A percentile compares a stretch with the other conserved stretches of the same genome.
Evolutionary conservation across 2,888 invertebrate genomes (phyloP).

Genomic region (Thecophora atra): DNA sequence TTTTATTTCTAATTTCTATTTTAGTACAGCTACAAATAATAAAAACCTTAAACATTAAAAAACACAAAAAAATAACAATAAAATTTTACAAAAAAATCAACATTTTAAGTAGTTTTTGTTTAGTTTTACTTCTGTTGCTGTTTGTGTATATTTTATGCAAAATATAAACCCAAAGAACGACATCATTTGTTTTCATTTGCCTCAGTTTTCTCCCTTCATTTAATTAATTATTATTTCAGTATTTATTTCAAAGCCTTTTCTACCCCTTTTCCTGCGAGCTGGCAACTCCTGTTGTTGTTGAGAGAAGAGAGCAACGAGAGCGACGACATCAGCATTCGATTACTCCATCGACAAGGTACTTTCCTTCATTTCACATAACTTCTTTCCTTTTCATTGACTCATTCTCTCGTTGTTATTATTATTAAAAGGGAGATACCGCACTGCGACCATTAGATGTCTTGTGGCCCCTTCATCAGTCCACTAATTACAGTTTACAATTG

Average conservation of each 20-base stretch:
- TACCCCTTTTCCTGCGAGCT: not conserved
- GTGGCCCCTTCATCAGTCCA: no score
- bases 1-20: conserved; percentile 24
- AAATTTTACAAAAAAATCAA: conserved; percentile 43
- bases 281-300: no score
- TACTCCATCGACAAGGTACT: no score
- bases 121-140: not conserved
- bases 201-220: conserved; percentile 18
- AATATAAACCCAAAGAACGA: conserved; percentile 41
- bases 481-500: no score
- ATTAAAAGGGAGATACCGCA: no score
- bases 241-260: not conserved
- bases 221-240: conserved; percentile 24
- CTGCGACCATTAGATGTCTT: no score
- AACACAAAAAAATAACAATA: conserved; percentile 44
- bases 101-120: conserved; percentile 43
- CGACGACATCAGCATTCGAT: no score
- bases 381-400: no score
- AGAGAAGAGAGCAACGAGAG: no score
- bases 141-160: conserved; percentile 43
- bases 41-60: no score
- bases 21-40: conserved; percentile 34
- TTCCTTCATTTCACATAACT: no score
- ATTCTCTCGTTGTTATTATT: no score
- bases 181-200: conserved; percentile 22